phyloP scores from a whole-genome alignment of 2,888 invertebrate species.

The Sclerodermus sp. region DNA sequence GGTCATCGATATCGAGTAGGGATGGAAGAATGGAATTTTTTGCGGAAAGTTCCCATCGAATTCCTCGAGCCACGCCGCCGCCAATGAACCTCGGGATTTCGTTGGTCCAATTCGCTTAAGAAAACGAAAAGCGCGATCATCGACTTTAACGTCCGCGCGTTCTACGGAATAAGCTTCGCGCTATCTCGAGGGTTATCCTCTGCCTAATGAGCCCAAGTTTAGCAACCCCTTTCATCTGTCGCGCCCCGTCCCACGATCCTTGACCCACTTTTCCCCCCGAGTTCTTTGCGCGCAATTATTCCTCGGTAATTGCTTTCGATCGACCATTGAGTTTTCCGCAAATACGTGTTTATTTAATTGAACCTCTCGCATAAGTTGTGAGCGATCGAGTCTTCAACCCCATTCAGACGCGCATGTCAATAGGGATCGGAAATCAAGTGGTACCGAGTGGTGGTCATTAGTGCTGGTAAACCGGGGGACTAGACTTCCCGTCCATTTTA shows the following conservation, averaged over 20 bases:
- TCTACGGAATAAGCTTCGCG: neutral
- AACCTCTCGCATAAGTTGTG: too few relatives aligned
- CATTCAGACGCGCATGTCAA: too few relatives aligned
- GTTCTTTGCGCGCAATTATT: neutral
- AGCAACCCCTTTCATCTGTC: neutral
- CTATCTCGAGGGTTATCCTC: conserved; percentile 2
- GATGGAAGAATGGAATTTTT: too few relatives aligned
- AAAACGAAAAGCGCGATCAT: conserved; percentile 12
- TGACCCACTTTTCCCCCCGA: conserved; percentile 7
- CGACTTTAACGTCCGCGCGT: conserved; percentile 19
- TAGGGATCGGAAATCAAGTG: too few relatives aligned
- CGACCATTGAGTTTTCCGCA: neutral
- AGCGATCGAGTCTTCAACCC: too few relatives aligned
- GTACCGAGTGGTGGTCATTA: too few relatives aligned
- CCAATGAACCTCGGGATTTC: conserved; percentile 16
- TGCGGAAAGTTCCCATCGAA: too few relatives aligned
- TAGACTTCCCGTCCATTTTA: too few relatives aligned
- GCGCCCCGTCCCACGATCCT: neutral
- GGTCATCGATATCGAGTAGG: too few relatives aligned
- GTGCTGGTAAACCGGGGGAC: too few relatives aligned
- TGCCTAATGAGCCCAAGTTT: neutral
- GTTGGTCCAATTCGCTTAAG: conserved; percentile 12
- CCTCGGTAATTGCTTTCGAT: neutral
- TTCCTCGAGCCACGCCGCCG: too few relatives aligned
- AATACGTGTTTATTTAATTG: too few relatives aligned